Base-by-base conservation (phyloP, 2,113 vertebrate genomes). In the Puntigrus tetrazona region DNA sequence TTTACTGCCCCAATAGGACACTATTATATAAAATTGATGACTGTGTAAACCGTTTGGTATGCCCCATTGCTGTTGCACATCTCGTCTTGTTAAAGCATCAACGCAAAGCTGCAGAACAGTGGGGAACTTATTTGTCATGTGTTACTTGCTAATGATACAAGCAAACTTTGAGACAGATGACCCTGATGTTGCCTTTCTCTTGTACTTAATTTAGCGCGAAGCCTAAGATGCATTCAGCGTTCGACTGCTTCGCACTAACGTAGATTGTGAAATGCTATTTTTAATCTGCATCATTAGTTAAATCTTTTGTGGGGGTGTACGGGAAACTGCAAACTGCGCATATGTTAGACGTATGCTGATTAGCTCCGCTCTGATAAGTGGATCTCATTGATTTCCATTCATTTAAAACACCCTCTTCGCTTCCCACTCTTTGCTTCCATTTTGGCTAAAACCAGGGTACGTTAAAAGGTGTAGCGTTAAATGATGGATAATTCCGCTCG, bases 11-110 rank as follows among this genome's bases (percentile, higher is more conserved):
- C 77, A 57, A 84, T 77, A 80, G 69, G 76, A 84, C 43, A 69
- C 77, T 55, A 67, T 84, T 86, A 79, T 50, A 38, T 70, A n/a
- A 52, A 84, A 88, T 84, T 76, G 85, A 84, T 87, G 82, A 82
- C 45, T 85, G 72, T 81, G 78, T 63, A 86, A 86, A 86, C 63
- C 67, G 69, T 57, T 65, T 61, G 22, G 27, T 61, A 77, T 73
- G 75, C 76, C 75, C 31, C 67, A 81, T 70, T 76, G 81, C 34
- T 45, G 27, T 59, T 47, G 57, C 59, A 63, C 75, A 47, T 50
- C 78, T 78, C 61, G 25, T 43, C 82, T 78, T 75, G 61, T 82
- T 81, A 50, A 75, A 75, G 67, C 36, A 38, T 63, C 41, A 27
- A 29, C 20, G 29, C 55, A 69, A 81, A 69, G 11, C 38, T 47